A percentile compares a stretch with the other conserved stretches of the same genome.
phyloP scores from a whole-genome alignment of 2,113 vertebrate genomes.

The Diphyllodes magnificus region DNA sequence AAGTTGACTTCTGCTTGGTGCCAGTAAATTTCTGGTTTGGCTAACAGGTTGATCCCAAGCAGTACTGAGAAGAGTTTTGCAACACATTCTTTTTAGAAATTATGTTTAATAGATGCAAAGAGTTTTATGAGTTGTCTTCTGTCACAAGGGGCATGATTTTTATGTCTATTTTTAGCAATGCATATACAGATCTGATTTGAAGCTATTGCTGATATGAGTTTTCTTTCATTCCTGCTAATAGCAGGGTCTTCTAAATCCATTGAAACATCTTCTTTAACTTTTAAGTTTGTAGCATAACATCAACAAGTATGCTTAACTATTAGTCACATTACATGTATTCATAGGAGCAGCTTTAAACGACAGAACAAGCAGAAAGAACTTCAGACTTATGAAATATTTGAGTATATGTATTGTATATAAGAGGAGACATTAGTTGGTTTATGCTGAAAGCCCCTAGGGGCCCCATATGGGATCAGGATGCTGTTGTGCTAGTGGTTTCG shows the following conservation, averaged over 20 bases:
- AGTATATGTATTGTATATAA: neutral
- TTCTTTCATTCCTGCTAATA: neutral
- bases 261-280: neutral
- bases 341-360: neutral
- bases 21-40: neutral
- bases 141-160: neutral
- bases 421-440: neutral
- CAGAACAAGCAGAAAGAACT: neutral
- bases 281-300: neutral
- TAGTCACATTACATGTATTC: neutral
- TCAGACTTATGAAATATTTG: neutral
- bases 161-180: neutral
- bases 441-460: neutral
- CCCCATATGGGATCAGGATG: neutral
- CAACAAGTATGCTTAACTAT: neutral
- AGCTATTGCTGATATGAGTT: neutral
- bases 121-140: neutral
- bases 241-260: neutral
- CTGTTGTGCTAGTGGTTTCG: neutral
- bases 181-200: neutral
- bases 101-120: neutral
- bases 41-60: neutral
- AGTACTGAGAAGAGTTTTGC: neutral
- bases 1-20: neutral
- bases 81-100: neutral